These are phyloP conservation scores for Pipra filicauda DNA, from an alignment of 2,113 vertebrate species.

Conservation along the genomic window DNA sequence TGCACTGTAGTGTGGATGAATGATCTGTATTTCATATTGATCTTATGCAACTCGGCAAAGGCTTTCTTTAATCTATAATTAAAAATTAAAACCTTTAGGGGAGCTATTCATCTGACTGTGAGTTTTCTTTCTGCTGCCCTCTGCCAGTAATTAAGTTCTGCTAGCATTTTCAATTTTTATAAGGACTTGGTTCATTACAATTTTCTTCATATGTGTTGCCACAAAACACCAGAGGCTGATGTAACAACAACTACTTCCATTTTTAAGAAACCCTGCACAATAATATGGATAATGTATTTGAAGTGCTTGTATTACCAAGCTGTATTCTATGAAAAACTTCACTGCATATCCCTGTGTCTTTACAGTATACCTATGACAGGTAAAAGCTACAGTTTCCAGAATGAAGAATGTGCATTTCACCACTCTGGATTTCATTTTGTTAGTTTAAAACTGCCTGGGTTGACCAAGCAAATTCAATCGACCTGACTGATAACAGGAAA, in stretches of 20 bases:
- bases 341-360: background rate
- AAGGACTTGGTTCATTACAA: background rate
- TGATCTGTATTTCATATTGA: slow-evolving; percentile 53
- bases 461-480: background rate
- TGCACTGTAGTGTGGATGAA: background rate
- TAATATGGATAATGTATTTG: background rate
- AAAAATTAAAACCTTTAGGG: slow-evolving; percentile 65
- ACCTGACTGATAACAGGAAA: background rate
- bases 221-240: background rate
- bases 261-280: background rate
- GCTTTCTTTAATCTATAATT: slow-evolving; percentile 61
- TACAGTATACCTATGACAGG: background rate
- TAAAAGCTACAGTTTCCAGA: background rate
- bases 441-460: background rate
- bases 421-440: background rate
- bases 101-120: slow-evolving; percentile 41
- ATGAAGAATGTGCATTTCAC: background rate
- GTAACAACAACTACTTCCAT: background rate
- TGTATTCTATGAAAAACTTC: background rate
- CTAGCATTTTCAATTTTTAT: background rate
- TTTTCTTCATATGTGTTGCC: slow-evolving; percentile 2
- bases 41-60: slow-evolving; percentile 11
- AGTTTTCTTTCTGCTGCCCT: slow-evolving; percentile 22
- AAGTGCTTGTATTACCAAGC: background rate
- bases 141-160: slow-evolving; percentile 44